Evolutionary conservation across 2,888 invertebrate species (phyloP).

Genomic region (Resseliella maxima): DNA sequence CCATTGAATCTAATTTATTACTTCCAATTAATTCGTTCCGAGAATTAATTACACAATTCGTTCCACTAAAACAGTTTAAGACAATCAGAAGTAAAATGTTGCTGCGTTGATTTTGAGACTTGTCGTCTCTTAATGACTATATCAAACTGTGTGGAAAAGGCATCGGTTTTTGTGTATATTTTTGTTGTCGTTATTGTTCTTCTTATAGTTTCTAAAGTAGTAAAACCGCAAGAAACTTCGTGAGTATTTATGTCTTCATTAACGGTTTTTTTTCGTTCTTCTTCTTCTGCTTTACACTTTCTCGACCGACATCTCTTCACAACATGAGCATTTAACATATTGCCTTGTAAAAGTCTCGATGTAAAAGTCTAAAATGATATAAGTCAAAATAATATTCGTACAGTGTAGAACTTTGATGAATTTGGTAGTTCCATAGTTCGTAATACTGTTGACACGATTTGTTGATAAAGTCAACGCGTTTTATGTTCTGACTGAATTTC

Average conservation of each 20-base stretch:
- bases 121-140: background rate
- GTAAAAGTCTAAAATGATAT: background rate
- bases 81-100: background rate
- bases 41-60: constrained; percentile 17
- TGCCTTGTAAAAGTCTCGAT: background rate
- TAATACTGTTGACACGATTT: background rate
- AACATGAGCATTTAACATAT: background rate
- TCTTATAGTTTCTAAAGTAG: too few relatives aligned
- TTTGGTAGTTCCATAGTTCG: constrained; percentile 8
- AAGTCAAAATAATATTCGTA: background rate
- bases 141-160: background rate
- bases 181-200: background rate
- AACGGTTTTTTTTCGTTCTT: background rate
- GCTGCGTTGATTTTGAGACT: background rate
- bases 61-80: background rate
- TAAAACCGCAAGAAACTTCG: constrained; percentile 5
- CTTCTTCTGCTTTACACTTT: background rate
- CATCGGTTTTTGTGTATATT: background rate
- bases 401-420: background rate
- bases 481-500: constrained; percentile 23
- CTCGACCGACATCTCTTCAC: too few relatives aligned
- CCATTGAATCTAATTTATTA: constrained; percentile 9
- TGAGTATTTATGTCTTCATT: constrained; percentile 27
- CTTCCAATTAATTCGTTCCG: background rate
- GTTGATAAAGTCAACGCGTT: constrained; percentile 22